Evolutionary conservation across 1,140 invertebrate species (phyloP).

Genomic region (Diploscapter pachys): DNA sequence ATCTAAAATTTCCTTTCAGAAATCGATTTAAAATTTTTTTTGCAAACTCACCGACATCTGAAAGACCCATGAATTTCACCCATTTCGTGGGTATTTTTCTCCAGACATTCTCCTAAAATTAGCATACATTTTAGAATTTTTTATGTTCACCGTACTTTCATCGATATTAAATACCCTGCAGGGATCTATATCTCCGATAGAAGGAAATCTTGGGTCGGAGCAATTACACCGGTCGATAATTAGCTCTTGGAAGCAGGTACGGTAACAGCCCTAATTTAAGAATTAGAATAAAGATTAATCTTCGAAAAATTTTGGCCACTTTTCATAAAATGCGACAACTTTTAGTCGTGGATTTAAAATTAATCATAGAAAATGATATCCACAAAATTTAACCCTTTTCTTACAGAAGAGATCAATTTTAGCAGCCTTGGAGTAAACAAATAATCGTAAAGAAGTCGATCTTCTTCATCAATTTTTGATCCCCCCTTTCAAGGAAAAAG

Average conservation of each 20-base stretch:
- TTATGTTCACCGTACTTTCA: constrained; percentile 13
- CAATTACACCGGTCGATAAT: constrained; percentile 44
- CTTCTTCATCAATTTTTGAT: constrained; percentile 4
- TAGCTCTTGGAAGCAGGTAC: constrained; percentile 48
- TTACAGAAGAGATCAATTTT: not conserved
- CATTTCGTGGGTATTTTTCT: constrained; percentile 36
- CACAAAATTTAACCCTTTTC: not conserved
- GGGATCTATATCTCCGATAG: constrained; percentile 33
- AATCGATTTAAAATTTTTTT: not conserved
- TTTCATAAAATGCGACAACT: no score
- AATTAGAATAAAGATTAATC: not conserved
- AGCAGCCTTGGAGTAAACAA: not conserved
- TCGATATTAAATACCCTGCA: constrained; percentile 43
- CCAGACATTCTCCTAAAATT: constrained; percentile 41
- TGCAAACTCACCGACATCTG: constrained; percentile 30
- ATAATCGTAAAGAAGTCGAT: constrained; percentile 5
- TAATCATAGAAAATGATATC: no score
- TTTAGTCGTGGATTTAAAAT: no score
- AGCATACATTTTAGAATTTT: constrained; percentile 4
- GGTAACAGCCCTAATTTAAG: constrained; percentile 44
- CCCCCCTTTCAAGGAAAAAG: not conserved
- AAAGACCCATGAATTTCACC: constrained; percentile 42
- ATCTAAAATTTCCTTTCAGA: constrained; percentile 17
- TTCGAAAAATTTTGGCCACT: no score
- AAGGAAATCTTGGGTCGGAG: constrained; percentile 48